Evolutionary conservation across 2,113 vertebrate species (phyloP), one percentile per base, ranked within the genome.

Genomic region (Dissostichus mawsoni): DNA sequence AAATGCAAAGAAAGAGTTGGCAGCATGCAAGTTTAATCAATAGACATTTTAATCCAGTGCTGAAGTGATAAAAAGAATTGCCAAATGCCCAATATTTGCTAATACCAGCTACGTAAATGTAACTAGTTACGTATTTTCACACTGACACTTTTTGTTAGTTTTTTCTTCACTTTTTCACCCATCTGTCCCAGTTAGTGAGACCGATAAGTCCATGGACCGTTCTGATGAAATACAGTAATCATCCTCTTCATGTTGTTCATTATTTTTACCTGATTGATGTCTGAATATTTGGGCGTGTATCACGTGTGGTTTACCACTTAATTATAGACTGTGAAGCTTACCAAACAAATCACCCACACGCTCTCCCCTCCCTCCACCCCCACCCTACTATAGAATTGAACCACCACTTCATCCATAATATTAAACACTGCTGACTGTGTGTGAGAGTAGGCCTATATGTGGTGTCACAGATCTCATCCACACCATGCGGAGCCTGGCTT

Each of bases 321-420:
- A 88, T 88, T 76, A 76, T 25, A 9, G 53, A 64, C 66, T 64
- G 47, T 59, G 47, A 53, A 63, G 61, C 64, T 45, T 10, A 47
- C 50, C 47, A 75, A 73, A 78, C 73, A 78, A 82, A 77, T 66
- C 57, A 68, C 45, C 50, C 23, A 16, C 57, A 41, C 84, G 64
- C 64, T 68, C 58, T 17, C 14, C 41, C 59, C 56, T 65, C 36
- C 59, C 56, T 65, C 36, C 62, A 29, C 50, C 83, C 67, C 57
- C 56, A 36, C 52, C 61, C 50, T 41, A 44, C 53, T 47, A 36
- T 61, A 36, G 44, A 14, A 1, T 45, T 25, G 41, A 67, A 55
- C 62, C 81, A 57, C 82, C 20, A 7, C 57, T 69, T 82, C 79
- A 86, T 86, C 83, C 66, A 82, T 83, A 85, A 78, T 59, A 29